phyloP scores from a whole-genome alignment of 2,113 vertebrate genomes.

The Aptenodytes forsteri region DNA sequence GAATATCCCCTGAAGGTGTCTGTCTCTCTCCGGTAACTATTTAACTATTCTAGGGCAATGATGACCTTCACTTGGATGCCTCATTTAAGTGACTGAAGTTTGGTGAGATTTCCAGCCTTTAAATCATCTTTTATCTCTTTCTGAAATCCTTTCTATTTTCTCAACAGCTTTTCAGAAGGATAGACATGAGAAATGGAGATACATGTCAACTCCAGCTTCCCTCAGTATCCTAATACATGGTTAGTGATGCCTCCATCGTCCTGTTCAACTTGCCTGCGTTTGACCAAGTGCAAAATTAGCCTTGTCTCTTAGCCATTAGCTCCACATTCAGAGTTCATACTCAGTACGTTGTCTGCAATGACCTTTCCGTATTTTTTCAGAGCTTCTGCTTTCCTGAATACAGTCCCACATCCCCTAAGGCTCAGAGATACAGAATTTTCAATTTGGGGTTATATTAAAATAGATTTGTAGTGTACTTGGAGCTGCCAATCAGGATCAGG shows the following conservation, averaged over 20 bases:
- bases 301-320: not conserved
- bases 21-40: not conserved
- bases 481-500: conserved; percentile 62
- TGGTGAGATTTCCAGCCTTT: not conserved
- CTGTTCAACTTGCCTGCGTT: not conserved
- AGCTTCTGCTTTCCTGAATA: not conserved
- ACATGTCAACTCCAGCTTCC: not conserved
- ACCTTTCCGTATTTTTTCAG: conserved; percentile 40
- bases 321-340: conserved; percentile 3
- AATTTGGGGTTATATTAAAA: conserved; percentile 57
- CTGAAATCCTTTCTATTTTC: not conserved
- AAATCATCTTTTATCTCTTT: not conserved
- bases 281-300: not conserved
- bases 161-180: not conserved
- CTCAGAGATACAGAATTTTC: conserved; percentile 49
- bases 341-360: conserved; percentile 24
- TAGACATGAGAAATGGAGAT: not conserved
- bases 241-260: not conserved
- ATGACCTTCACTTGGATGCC: not conserved
- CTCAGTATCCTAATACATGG: not conserved
- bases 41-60: not conserved
- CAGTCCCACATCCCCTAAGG: conserved; percentile 21
- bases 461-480: conserved; percentile 26
- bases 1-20: not conserved
- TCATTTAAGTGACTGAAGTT: not conserved